phyloP scores from a whole-genome alignment of 1,140 invertebrate species.

The Papilio helenus region DNA sequence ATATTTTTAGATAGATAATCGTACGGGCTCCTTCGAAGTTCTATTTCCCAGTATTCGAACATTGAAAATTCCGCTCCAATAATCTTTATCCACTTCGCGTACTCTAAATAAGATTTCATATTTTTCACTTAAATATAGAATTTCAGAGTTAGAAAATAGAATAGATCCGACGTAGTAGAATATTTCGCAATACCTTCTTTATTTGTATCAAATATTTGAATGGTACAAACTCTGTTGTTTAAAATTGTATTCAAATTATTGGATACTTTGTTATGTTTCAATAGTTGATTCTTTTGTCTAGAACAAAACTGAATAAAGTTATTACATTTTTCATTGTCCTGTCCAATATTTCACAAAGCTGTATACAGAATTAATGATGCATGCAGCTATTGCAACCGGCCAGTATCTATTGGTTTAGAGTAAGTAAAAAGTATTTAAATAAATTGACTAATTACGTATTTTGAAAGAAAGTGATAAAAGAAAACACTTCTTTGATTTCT shows the following conservation, averaged over 20 bases:
- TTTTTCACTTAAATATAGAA: conserved; percentile 7
- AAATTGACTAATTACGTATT: neutral
- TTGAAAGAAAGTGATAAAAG: neutral
- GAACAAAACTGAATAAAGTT: neutral
- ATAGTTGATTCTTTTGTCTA: neutral
- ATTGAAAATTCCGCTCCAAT: conserved; percentile 18
- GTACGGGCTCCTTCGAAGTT: neutral
- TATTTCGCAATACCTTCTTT: neutral
- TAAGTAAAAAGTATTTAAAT: too few species aligned
- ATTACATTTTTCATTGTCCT: neutral
- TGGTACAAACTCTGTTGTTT: too few species aligned
- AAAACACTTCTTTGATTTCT: too few species aligned
- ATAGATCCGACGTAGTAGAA: neutral
- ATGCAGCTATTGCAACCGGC: neutral
- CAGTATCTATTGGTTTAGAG: neutral
- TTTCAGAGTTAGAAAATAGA: neutral
- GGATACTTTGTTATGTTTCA: neutral
- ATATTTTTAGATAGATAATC: too few species aligned
- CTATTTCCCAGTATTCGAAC: neutral
- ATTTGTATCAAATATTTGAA: neutral
- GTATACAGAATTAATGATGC: neutral
- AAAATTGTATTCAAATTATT: neutral
- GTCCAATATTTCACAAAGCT: neutral
- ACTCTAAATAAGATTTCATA: conserved; percentile 12
- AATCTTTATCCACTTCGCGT: conserved; percentile 18